Percentiles rank a stretch among this genome's conserved stretches.
phyloP scores from a whole-genome alignment of 2,113 vertebrate species.

The Anguilla japonica region DNA sequence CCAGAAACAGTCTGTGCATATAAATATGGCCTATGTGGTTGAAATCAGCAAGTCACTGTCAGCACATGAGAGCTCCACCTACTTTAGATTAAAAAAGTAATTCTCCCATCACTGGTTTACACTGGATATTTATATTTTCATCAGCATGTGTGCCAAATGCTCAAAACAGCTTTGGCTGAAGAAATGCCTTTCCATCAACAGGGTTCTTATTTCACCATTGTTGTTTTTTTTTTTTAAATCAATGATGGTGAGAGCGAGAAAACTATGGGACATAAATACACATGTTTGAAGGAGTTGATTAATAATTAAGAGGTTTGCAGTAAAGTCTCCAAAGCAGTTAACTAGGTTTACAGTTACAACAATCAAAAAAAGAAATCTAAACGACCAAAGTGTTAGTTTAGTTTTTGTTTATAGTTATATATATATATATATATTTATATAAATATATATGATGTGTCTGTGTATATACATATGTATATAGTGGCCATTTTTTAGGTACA shows the following conservation, averaged over 20 bases:
- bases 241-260: not conserved
- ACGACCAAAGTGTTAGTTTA: slow-evolving; percentile 24
- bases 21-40: too few species aligned
- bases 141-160: not conserved
- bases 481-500: too few species aligned
- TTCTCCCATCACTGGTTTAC: not conserved
- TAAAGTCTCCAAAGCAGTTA: slow-evolving; percentile 17
- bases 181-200: not conserved
- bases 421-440: slow-evolving; percentile 42
- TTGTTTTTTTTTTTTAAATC: not conserved
- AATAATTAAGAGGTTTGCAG: not conserved
- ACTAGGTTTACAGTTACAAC: slow-evolving; percentile 22
- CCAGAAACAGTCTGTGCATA: too few species aligned
- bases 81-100: too few species aligned
- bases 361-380: slow-evolving; percentile 19
- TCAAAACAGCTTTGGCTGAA: not conserved
- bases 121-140: not conserved
- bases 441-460: slow-evolving; percentile 18
- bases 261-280: not conserved
- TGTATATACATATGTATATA: too few species aligned
- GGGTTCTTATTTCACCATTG: not conserved
- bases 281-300: not conserved
- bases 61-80: too few species aligned
- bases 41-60: too few species aligned
- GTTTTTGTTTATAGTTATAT: slow-evolving; percentile 26